Conservation (phyloP, 2,113 vertebrate species). For the Ochotona princeps region DNA sequence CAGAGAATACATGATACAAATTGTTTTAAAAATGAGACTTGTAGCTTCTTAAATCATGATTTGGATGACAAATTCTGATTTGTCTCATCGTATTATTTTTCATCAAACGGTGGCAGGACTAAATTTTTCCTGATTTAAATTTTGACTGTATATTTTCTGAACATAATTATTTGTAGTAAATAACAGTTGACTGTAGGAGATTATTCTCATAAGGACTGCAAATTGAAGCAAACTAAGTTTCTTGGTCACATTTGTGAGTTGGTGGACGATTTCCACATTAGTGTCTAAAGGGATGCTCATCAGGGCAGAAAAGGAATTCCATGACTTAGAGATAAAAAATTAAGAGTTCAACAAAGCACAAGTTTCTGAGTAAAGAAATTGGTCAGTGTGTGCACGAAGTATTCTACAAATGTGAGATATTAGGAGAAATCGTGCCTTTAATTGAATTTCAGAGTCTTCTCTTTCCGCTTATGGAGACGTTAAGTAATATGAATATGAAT, state of each 20-base stretch:
- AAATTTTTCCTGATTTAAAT: neutral
- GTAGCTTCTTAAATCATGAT: neutral
- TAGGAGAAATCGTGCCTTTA: neutral
- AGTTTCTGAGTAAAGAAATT: neutral
- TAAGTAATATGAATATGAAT: neutral
- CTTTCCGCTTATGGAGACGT: neutral
- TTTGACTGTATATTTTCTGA: neutral
- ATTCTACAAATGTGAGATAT: neutral
- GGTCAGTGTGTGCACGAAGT: neutral
- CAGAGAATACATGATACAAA: constrained; percentile 10
- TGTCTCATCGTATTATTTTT: neutral
- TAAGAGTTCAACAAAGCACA: neutral
- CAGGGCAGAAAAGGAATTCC: neutral
- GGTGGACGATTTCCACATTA: neutral
- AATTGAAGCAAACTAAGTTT: neutral
- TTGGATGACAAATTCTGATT: neutral
- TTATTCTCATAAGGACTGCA: neutral
- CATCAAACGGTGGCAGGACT: neutral
- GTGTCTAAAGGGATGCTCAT: neutral
- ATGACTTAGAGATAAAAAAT: neutral
- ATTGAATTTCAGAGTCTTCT: neutral
- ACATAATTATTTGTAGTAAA: neutral
- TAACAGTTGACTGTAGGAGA: neutral
- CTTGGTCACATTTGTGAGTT: neutral
- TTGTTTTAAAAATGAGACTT: constrained; percentile 13